phyloP scores from a whole-genome alignment of 2,888 invertebrate species.

The Cryptus viduatorius region DNA sequence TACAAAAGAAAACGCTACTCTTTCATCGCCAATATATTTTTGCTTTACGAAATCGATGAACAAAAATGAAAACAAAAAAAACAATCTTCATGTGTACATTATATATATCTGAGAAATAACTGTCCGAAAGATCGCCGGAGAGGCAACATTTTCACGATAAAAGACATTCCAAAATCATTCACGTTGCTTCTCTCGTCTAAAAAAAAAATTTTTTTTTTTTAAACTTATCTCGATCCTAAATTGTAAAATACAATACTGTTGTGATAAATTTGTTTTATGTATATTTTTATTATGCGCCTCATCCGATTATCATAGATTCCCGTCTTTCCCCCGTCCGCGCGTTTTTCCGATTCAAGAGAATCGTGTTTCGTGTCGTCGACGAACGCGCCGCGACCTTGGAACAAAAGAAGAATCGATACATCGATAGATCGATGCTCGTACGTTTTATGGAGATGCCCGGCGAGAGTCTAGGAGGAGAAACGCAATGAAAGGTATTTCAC shows the following conservation, averaged over 20 bases:
- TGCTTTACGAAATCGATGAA: neutral
- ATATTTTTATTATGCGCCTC: neutral
- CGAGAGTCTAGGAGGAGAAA: neutral
- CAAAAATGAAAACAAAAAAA: neutral
- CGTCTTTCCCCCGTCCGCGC: neutral
- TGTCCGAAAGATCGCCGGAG: neutral
- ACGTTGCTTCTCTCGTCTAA: constrained; percentile 22
- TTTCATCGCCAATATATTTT: constrained; percentile 36
- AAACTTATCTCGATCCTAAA: constrained; percentile 49
- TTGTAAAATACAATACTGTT: constrained; percentile 64
- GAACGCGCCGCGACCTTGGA: constrained; percentile 2
- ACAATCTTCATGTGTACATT: neutral
- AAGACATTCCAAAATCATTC: constrained; percentile 48
- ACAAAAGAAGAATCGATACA: constrained; percentile 1
- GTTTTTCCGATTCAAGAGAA: neutral
- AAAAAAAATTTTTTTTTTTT: constrained; percentile 37
- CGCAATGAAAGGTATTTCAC: constrained; percentile 49
- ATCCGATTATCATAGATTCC: neutral
- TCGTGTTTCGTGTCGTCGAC: no score
- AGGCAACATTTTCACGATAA: neutral
- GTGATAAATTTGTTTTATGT: constrained; percentile 44
- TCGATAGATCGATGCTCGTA: constrained; percentile 10
- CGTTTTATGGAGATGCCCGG: neutral
- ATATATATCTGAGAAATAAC: neutral
- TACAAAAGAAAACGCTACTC: constrained; percentile 4